Evolutionary conservation across 30 jellyfish, hydroid and myxozoan genomes (phyloP).

Genomic region (Hydractinia symbiolongicarpus): DNA sequence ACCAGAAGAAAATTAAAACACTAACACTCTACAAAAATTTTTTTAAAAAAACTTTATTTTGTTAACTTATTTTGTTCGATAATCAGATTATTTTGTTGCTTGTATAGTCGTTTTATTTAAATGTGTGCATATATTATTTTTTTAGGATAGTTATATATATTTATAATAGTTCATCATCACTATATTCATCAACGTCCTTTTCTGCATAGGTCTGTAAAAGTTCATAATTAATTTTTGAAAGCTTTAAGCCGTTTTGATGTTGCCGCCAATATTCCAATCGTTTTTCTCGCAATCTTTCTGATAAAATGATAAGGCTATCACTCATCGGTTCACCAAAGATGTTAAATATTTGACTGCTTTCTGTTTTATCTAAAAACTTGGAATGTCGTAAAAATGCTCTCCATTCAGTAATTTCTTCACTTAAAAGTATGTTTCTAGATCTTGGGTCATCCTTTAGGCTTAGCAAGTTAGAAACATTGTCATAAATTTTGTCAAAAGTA

Average conservation of each 20-base stretch:
- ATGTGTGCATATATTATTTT: too few relatives aligned
- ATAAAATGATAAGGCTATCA: background rate
- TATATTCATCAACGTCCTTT: background rate
- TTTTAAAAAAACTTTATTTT: too few relatives aligned
- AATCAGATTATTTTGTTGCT: too few relatives aligned
- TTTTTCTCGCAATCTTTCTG: background rate
- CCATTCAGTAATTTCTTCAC: conserved; percentile 17
- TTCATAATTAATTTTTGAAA: background rate
- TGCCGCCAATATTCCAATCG: background rate
- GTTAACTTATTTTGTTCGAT: too few relatives aligned
- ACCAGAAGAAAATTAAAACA: background rate
- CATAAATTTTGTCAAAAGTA: conserved; percentile 7
- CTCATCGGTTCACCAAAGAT: conserved; percentile 8
- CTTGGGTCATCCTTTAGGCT: background rate
- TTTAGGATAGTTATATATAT: background rate
- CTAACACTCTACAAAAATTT: background rate
- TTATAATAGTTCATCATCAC: conserved; percentile 1
- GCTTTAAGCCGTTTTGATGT: background rate
- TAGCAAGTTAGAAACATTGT: background rate
- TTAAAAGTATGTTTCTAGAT: background rate
- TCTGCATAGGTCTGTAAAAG: background rate
- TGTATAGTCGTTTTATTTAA: too few relatives aligned
- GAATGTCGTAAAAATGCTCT: conserved; percentile 12
- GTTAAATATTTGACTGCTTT: background rate
- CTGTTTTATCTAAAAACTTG: background rate